These are phyloP conservation scores for Chrysolina americana DNA, from an alignment of 2,888 invertebrate species.

Conservation along the genomic window DNA sequence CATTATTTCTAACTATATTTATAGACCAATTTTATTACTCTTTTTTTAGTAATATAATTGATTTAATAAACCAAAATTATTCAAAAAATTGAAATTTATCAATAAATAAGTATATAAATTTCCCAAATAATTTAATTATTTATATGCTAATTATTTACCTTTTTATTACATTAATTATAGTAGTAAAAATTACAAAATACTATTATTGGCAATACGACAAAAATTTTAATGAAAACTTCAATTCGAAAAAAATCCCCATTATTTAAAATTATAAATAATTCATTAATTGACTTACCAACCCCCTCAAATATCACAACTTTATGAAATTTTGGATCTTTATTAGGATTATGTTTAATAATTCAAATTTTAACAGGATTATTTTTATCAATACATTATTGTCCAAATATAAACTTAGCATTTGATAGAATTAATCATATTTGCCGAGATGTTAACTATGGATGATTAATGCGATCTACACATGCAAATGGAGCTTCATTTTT, in stretches of 20 bases:
- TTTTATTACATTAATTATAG: slow-evolving; percentile 74
- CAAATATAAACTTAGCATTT: slow-evolving; percentile 77
- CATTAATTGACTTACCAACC: slow-evolving; percentile 75
- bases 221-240: slow-evolving; percentile 70
- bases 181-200: slow-evolving; percentile 75
- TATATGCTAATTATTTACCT: slow-evolving; percentile 74
- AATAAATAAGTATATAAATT: slow-evolving; percentile 73
- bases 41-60: slow-evolving; percentile 53
- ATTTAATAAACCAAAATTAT: slow-evolving; percentile 45
- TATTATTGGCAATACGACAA: slow-evolving; percentile 72
- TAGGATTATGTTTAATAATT: slow-evolving; percentile 76
- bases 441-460: slow-evolving; percentile 80
- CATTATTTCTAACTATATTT: slow-evolving; percentile 60
- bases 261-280: slow-evolving; percentile 74
- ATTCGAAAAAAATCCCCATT: slow-evolving; percentile 71
- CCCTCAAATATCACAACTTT: slow-evolving; percentile 76
- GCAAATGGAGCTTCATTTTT: slow-evolving; percentile 82
- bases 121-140: slow-evolving; percentile 71
- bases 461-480: slow-evolving; percentile 77
- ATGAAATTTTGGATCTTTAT: slow-evolving; percentile 81
- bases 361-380: slow-evolving; percentile 81
- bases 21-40: slow-evolving; percentile 60
- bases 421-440: slow-evolving; percentile 79
- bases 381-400: slow-evolving; percentile 79
- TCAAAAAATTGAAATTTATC: slow-evolving; percentile 57